These are phyloP conservation scores for Plutomurus gul DNA, from an alignment of 1,140 invertebrate genomes.

Conservation along the genomic window DNA sequence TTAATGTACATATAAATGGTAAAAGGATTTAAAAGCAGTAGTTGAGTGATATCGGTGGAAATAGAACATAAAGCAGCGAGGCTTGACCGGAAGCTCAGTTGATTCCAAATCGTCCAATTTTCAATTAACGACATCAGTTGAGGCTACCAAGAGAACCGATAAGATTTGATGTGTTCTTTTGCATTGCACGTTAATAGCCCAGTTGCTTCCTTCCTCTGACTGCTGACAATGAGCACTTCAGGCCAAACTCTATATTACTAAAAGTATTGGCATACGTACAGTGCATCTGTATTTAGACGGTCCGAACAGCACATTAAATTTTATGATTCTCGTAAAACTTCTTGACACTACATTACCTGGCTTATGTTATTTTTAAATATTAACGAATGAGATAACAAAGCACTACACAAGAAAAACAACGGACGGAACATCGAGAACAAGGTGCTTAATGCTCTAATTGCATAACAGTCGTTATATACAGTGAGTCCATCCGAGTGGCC, in stretches of 20 bases:
- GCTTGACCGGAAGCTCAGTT: conserved; percentile 6
- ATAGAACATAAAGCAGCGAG: background rate
- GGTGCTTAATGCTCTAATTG: conserved; percentile 1
- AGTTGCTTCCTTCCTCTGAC: conserved; percentile 5
- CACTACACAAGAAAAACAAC: background rate
- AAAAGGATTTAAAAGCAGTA: background rate
- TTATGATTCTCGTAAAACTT: conserved; percentile 30
- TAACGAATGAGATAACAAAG: background rate
- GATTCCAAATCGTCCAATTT: background rate
- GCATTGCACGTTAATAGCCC: background rate
- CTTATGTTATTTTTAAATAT: background rate
- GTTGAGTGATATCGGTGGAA: background rate
- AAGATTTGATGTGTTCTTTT: background rate
- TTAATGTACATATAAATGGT: conserved; percentile 13
- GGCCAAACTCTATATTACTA: background rate
- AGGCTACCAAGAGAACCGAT: background rate
- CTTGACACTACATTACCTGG: conserved; percentile 13
- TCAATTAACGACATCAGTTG: conserved; percentile 9
- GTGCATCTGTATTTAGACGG: conserved; percentile 8
- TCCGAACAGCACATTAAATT: conserved; percentile 13
- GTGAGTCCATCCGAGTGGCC: too few species aligned
- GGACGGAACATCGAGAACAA: background rate
- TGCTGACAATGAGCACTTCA: background rate
- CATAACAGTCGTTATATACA: background rate
- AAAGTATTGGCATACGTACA: conserved; percentile 28